Base-by-base conservation (phyloP, 2,113 vertebrate genomes). In the Platysternon megacephalum region DNA sequence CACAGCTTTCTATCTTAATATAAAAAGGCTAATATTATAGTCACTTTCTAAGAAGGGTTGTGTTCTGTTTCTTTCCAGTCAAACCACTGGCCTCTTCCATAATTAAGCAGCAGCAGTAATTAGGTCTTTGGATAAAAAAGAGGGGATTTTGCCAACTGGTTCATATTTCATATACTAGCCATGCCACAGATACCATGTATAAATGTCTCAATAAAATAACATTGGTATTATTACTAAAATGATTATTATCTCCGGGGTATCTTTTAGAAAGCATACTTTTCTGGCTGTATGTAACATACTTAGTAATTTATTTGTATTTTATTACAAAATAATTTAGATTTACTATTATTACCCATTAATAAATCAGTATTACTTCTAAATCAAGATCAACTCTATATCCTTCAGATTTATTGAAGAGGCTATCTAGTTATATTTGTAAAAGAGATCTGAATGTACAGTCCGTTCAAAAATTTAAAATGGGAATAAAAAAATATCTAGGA, bases 401-500 rank as follows among this genome's bases (percentile, higher is more conserved):
- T 93, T 88, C 22, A 42, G 68, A 17, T 53, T 4, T 29, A n/a
- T 14, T 2, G 3, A 5, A 49, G 87, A 80, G 6, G 29, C 12
- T 32, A 32, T 61, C 56, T 61, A 61, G 19, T 80, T 85, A 65
- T 85, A 65, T 6, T 0, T 68, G 12, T 68, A 84, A 39, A 81
- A 81, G 78, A 87, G 58, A 79, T 12, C 5, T 39, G 58, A 79
- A 0, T 81, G 86, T 68, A 46, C 10, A 29, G 39, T 35, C n/a
- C 1, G 2, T 88, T 91, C 24, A 42, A 24, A 4, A 82, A 28
- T 82, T 84, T 88, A 51, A 2, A 1, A 17, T 53, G 28, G 79
- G 44, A 84, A 8, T 32, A 79, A 35, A 1, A 46, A 76, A 35
- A 29, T 21, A 9, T 5, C 0, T 56, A 35, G 32, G 1, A 78